phyloP scores from a whole-genome alignment of 2,113 vertebrate genomes.

The Ellobius talpinus region DNA sequence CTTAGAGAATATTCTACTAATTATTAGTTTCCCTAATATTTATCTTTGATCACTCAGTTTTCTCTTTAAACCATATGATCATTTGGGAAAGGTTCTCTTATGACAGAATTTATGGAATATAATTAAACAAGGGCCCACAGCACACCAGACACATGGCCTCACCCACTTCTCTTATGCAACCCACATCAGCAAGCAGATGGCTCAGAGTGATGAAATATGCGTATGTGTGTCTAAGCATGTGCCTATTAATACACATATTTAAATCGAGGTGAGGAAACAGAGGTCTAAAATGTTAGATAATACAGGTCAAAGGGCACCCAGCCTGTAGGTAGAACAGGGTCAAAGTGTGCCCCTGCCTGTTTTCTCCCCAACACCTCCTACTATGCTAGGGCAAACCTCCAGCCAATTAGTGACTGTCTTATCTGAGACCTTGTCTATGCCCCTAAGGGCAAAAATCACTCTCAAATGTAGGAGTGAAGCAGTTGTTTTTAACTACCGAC shows the following conservation, averaged over 20 bases:
- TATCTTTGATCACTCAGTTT: not conserved
- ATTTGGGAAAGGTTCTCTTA: not conserved
- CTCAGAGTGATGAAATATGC: not conserved
- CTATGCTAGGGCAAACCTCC: not conserved
- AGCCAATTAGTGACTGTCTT: not conserved
- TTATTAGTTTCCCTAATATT: not conserved
- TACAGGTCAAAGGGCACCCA: slow-evolving; percentile 9
- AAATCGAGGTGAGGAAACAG: not conserved
- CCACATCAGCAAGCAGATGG: not conserved
- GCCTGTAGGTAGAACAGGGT: not conserved
- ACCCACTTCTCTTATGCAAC: not conserved
- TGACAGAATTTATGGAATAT: not conserved
- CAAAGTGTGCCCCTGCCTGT: not conserved
- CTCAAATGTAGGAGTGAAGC: not conserved
- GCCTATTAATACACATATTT: not conserved
- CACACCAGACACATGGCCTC: not conserved
- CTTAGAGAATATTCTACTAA: not conserved
- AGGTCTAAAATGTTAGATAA: not conserved
- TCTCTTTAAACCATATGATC: not conserved
- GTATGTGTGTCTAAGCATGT: not conserved
- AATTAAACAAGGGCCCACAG: not conserved
- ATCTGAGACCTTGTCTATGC: not conserved
- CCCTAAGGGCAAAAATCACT: not conserved
- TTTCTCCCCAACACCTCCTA: not conserved
- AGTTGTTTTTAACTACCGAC: not conserved